A percentile compares a stretch with the other conserved stretches of the same genome.
Evolutionary conservation across 2,888 invertebrate species (phyloP).

Genomic region (Noctua janthina): DNA sequence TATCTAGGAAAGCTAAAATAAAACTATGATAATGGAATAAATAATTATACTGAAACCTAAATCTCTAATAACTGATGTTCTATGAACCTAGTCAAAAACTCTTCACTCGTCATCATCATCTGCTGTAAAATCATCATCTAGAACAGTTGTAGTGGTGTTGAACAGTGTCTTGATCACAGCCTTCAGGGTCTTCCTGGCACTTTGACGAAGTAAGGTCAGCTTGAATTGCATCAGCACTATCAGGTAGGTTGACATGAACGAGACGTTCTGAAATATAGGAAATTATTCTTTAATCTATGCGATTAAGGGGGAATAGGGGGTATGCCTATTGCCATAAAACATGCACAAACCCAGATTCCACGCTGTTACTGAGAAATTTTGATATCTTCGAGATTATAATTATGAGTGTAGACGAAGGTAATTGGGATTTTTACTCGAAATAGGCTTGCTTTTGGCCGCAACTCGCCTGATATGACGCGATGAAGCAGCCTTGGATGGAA

Average conservation of each 20-base stretch:
- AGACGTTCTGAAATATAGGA: conserved; percentile 89
- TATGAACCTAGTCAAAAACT: neutral
- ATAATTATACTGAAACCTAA: neutral
- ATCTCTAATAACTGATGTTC: neutral
- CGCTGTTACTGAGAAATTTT: neutral
- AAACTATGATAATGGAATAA: neutral
- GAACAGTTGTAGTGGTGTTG: conserved; percentile 76
- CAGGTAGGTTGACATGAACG: conserved; percentile 93
- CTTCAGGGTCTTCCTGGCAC: conserved; percentile 81
- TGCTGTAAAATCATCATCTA: conserved; percentile 72
- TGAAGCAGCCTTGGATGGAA: neutral
- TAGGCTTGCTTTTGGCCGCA: neutral
- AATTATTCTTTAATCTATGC: neutral
- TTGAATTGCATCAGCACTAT: conserved; percentile 94
- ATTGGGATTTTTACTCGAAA: neutral
- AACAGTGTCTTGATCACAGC: conserved; percentile 78
- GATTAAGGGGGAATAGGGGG: too few relatives aligned
- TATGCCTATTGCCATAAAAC: neutral
- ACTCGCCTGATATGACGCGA: too few relatives aligned
- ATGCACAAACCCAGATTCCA: neutral
- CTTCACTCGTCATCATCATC: conserved; percentile 65
- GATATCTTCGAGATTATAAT: neutral
- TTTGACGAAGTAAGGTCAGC: conserved; percentile 91
- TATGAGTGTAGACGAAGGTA: neutral
- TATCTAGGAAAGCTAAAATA: neutral